A percentile compares a stretch with the other conserved stretches of the same genome.
Evolutionary conservation across 2,888 invertebrate species (phyloP).

Genomic region (Cremastinae sp.): DNA sequence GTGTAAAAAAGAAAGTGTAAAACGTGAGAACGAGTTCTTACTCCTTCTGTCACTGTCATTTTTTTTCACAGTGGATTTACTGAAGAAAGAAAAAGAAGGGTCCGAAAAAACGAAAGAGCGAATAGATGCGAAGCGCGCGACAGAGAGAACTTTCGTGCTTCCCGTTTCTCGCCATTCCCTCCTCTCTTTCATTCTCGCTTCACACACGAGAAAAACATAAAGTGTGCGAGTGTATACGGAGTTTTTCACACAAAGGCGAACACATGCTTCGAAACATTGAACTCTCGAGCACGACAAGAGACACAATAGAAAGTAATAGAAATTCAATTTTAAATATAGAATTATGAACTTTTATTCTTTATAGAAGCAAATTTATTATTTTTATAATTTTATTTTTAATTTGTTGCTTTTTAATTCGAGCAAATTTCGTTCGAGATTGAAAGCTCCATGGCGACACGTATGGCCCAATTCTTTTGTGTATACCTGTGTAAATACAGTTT

Average conservation of each 20-base stretch:
- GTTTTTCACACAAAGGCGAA: neutral
- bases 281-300: neutral
- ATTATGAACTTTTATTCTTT: too few relatives aligned
- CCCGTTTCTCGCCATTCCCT: slow-evolving; percentile 21
- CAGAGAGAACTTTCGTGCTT: slow-evolving; percentile 44
- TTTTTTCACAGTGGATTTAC: neutral
- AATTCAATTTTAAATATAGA: too few relatives aligned
- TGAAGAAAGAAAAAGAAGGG: neutral
- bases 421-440: neutral
- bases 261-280: neutral
- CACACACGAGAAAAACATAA: slow-evolving; percentile 1
- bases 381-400: too few relatives aligned
- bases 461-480: neutral
- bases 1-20: slow-evolving; percentile 3
- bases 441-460: neutral
- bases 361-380: too few relatives aligned
- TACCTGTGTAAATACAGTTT: neutral
- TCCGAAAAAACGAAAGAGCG: slow-evolving; percentile 36
- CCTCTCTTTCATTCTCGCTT: slow-evolving; percentile 29
- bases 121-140: slow-evolving; percentile 37
- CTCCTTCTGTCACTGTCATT: slow-evolving; percentile 4
- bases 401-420: too few relatives aligned
- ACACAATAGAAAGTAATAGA: too few relatives aligned
- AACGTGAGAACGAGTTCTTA: neutral
- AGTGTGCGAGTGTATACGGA: slow-evolving; percentile 8